phyloP scores from a whole-genome alignment of 2,113 vertebrate genomes.

The Antigone vipio region DNA sequence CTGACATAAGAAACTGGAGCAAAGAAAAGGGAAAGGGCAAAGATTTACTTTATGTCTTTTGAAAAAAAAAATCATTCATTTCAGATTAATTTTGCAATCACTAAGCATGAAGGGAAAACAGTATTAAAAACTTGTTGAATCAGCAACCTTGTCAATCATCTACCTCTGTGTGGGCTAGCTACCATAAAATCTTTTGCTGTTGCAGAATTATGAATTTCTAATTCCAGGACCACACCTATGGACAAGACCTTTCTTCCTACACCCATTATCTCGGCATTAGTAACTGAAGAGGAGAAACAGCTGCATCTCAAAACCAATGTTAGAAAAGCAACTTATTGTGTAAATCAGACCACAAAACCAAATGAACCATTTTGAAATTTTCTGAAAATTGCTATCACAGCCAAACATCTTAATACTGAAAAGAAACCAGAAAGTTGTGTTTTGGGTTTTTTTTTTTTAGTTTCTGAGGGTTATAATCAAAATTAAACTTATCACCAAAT shows the following conservation, averaged over 20 bases:
- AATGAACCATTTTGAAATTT: not conserved
- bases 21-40: not conserved
- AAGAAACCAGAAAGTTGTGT: not conserved
- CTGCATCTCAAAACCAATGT: not conserved
- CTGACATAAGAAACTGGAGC: constrained; percentile 92
- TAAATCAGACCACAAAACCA: not conserved
- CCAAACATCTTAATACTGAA: not conserved
- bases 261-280: not conserved
- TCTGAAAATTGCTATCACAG: not conserved
- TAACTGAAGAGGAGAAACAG: not conserved
- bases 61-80: not conserved
- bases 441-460: not conserved
- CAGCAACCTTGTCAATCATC: not conserved
- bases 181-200: not conserved
- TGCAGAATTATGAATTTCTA: not conserved
- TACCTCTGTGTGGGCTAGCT: not conserved
- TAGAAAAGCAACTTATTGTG: not conserved
- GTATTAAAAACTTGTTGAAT: not conserved
- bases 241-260: not conserved
- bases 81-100: not conserved
- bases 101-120: not conserved
- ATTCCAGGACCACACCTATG: not conserved
- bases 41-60: not conserved
- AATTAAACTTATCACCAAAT: not conserved
- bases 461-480: not conserved